These are phyloP conservation scores for Eriocheir sinensis DNA, from an alignment of 1,140 invertebrate genomes.

Conservation along the genomic window DNA sequence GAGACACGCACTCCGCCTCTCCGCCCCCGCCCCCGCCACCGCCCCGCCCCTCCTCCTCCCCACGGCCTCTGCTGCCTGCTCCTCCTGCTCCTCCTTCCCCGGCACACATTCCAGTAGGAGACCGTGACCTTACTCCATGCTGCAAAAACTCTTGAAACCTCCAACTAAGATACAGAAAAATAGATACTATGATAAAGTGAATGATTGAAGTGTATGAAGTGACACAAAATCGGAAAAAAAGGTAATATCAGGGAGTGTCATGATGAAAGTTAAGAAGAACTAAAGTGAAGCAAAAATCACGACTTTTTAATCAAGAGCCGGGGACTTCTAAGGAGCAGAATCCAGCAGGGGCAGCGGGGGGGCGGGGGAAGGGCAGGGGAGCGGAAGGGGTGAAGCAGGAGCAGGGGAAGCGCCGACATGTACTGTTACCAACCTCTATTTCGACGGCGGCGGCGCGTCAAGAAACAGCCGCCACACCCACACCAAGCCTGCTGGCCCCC, in stretches of 20 bases:
- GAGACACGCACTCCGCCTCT: neutral
- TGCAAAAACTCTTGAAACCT: neutral
- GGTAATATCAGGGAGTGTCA: neutral
- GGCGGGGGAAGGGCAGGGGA: neutral
- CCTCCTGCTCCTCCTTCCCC: neutral
- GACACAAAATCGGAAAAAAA: neutral
- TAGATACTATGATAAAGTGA: neutral
- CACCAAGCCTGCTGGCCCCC: slow-evolving; percentile 37
- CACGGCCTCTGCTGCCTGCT: neutral
- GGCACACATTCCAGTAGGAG: neutral
- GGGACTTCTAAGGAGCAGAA: neutral
- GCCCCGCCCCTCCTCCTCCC: no score
- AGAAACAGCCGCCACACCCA: slow-evolving; percentile 51
- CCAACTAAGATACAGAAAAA: neutral
- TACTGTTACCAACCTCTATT: slow-evolving; percentile 72
- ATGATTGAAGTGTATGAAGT: neutral
- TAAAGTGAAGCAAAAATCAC: neutral
- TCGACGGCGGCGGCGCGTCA: slow-evolving; percentile 47
- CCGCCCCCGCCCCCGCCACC: neutral
- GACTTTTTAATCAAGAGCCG: neutral
- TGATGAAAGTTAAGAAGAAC: neutral
- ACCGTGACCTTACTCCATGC: neutral
- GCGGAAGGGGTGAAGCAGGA: neutral
- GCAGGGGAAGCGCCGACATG: neutral
- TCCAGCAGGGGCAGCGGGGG: no score